Evolutionary conservation across 1,140 invertebrate species (phyloP), one percentile per base, ranked within the genome.

Genomic region (Pollicipes pollicipes): DNA sequence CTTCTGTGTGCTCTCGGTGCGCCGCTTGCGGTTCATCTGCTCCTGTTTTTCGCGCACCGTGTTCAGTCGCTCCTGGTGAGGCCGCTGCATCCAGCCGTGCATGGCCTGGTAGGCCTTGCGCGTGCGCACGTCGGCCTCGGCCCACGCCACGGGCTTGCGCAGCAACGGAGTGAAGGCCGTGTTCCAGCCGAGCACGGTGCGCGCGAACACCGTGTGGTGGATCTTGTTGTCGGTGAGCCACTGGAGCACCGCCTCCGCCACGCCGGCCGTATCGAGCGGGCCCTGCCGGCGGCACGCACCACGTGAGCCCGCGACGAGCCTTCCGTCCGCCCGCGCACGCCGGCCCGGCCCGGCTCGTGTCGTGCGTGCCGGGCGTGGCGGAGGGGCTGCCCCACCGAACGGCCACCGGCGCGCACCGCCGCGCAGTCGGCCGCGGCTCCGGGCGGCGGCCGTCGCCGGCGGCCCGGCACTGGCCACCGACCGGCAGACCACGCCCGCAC

Each of bases 151-250:
- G 8, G 64, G 64, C 27, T 66, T 27, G 27, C 64, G 64, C n/a
- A 66, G 64, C 28, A 66, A n/a, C n/a, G 64, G 64, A 1, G 27
- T 66, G 64, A 66, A 66, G 27, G 64, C 64, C 17, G 27, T 6
- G 64, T 66, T 66, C 64, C 64, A 66, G n/a, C 64, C 64, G 27
- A 66, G 64, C 28, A 66, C 64, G 28, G 27, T 66, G 64, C 64
- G 64, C n/a, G 64, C 64, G 64, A 66, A 66, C 64, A 66, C 64
- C 3, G 64, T 66, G 64, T 66, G 64, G 64, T 66, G 64, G 64
- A 66, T 66, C 27, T 66, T 27, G 28, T 66, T 66, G 64, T 66
- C 64, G n/a, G 64, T 66, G 64, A 66, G 64, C 64, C 64, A 66
- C n/a, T 29, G 64, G n/a, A 66, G 64, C 10, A 66, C 64, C 24